Evolutionary conservation across 2,113 vertebrate species (phyloP).

Genomic region (Sturnus vulgaris): DNA sequence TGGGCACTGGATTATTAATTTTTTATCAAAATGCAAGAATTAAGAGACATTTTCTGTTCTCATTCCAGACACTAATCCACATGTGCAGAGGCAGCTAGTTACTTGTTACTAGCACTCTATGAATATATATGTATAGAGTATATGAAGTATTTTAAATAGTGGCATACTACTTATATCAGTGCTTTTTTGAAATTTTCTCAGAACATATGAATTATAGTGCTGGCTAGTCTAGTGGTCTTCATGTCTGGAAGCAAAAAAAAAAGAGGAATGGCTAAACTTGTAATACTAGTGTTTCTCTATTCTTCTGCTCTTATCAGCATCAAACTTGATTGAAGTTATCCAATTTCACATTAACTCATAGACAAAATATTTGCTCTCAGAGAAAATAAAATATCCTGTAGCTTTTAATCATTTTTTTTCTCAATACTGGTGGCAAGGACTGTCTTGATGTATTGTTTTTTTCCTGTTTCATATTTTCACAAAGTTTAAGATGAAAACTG

Average conservation of each 20-base stretch:
- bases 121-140: not conserved
- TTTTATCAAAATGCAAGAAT: not conserved
- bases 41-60: not conserved
- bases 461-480: not conserved
- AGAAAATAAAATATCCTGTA: not conserved
- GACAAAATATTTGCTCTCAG: not conserved
- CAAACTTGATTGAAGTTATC: not conserved
- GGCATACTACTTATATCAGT: not conserved
- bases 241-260: not conserved
- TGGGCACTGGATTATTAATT: not conserved
- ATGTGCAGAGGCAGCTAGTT: not conserved
- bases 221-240: not conserved
- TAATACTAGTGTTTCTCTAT: not conserved
- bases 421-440: not conserved
- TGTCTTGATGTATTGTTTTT: not conserved
- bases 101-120: not conserved
- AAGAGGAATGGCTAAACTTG: not conserved
- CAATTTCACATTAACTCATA: not conserved
- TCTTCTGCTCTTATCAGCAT: not conserved
- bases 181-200: not conserved
- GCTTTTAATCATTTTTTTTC: not conserved
- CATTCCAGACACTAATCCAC: not conserved
- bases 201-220: not conserved
- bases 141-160: not conserved
- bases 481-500: not conserved